Evolutionary conservation across 2,113 vertebrate genomes (phyloP).

Genomic region (Rhipidura dahli): DNA sequence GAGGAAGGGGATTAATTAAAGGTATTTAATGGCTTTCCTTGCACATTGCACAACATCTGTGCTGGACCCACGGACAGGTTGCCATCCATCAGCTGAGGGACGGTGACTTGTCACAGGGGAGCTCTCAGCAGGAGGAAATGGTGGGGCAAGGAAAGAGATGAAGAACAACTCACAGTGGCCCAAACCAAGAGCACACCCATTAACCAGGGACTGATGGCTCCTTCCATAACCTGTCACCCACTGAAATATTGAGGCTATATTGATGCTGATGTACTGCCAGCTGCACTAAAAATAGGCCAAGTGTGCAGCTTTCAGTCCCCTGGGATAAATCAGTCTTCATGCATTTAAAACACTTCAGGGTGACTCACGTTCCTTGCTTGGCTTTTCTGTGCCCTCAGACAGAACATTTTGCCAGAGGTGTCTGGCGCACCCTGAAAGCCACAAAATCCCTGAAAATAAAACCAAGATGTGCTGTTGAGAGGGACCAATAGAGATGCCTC

Average conservation of each 20-base stretch:
- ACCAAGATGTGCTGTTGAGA: rapidly evolving
- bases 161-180: background rate
- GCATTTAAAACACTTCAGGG: background rate
- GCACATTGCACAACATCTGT: background rate
- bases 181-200: background rate
- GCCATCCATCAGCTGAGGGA: background rate
- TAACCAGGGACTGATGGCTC: background rate
- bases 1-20: background rate
- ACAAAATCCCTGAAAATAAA: background rate
- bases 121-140: background rate
- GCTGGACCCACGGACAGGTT: background rate
- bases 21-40: background rate
- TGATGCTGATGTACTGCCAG: background rate
- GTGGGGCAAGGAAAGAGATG: background rate
- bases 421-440: background rate
- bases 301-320: background rate
- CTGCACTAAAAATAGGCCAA: background rate
- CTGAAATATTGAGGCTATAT: background rate
- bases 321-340: background rate
- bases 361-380: background rate
- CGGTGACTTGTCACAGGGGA: background rate
- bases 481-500: too few relatives aligned
- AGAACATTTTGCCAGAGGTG: background rate
- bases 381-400: background rate
- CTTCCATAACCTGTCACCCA: background rate